phyloP scores from a whole-genome alignment of 64 coral and sea anemone species.

The Exaiptasia diaphana region DNA sequence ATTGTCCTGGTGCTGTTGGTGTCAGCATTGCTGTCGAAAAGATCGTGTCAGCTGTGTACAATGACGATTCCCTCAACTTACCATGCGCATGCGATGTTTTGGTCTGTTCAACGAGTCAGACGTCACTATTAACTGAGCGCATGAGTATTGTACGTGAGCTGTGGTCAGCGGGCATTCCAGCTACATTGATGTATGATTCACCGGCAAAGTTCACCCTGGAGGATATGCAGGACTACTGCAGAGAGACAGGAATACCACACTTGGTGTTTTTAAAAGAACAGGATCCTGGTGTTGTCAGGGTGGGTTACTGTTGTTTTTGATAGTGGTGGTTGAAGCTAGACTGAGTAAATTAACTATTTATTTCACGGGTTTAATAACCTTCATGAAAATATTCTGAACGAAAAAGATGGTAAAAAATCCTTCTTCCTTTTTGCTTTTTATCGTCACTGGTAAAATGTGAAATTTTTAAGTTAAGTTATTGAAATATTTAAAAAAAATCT shows the following conservation, averaged over 20 bases:
- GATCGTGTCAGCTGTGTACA: conserved; percentile 74
- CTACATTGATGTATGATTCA: conserved; percentile 75
- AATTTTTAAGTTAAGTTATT: too few relatives aligned
- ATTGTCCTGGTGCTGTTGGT: conserved; percentile 68
- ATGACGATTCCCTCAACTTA: conserved; percentile 23
- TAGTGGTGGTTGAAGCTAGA: too few relatives aligned
- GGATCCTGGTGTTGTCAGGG: conserved; percentile 63
- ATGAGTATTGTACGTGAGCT: conserved; percentile 77
- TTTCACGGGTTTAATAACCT: too few relatives aligned
- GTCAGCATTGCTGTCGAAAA: conserved; percentile 81
- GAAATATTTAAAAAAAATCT: too few relatives aligned
- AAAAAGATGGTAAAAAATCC: too few relatives aligned
- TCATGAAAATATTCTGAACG: too few relatives aligned
- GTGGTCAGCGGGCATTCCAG: conserved; percentile 62
- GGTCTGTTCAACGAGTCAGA: conserved; percentile 74
- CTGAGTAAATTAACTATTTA: too few relatives aligned
- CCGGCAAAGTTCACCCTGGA: conserved; percentile 48
- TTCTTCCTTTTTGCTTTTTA: neutral
- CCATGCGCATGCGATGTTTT: conserved; percentile 68
- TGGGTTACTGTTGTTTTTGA: too few relatives aligned
- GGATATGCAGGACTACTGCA: conserved; percentile 76
- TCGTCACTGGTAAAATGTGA: too few relatives aligned
- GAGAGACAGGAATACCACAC: conserved; percentile 58
- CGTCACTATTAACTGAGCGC: conserved; percentile 55
- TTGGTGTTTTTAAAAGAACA: conserved; percentile 79